Base-by-base conservation (phyloP, 1,140 invertebrate species). In the Eumeta japonica region DNA sequence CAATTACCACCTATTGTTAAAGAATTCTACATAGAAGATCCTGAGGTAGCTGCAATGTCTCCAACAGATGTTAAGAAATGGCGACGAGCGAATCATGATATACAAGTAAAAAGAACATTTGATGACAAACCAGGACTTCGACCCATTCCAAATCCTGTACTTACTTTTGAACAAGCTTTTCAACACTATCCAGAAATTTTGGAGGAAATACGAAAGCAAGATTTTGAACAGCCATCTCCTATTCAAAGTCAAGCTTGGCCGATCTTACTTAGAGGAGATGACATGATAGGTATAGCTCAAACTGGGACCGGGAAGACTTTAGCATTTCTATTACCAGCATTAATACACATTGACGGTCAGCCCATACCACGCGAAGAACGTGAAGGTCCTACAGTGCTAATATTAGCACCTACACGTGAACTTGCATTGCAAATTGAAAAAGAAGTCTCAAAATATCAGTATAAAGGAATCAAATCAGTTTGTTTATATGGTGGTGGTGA, bases 211-310 rank as follows among this genome's bases (percentile, higher is more conserved):
- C 60, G 81, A 27, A 88, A 90, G 39, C 85, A 91, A 60, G 85
- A 84, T 0, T 97, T 97, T 68, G 62, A 75, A 35, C 76, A 78
- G 41, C 94, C 94, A 1, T 92, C 92, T 10, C 94, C 94, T 2
- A 97, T 98, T 61, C 94, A 91, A 54, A 79, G 81, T 45, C 92
- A 95, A 72, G 85, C 88, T 0, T 96, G 92, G 93, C 93, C 93
- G 10, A 78, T 94, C 44, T 68, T 94, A 0, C 58, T 96, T 3
- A 83, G 83, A 52, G 93, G 92, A 1, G 79, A 86, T 53, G 92
- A 95, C 72, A 68, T 94, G 50, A 95, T 95, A 68, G 93, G 93
- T 10, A 95, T 97, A 42, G 92, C 94, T 0, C 93, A 95, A 74
- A 93, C 90, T 16, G 90, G 90, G 39, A 94, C 93, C 17, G 93